Evolutionary conservation across 2,888 invertebrate species (phyloP).

Genomic region (Mechanitis mazaeus): DNA sequence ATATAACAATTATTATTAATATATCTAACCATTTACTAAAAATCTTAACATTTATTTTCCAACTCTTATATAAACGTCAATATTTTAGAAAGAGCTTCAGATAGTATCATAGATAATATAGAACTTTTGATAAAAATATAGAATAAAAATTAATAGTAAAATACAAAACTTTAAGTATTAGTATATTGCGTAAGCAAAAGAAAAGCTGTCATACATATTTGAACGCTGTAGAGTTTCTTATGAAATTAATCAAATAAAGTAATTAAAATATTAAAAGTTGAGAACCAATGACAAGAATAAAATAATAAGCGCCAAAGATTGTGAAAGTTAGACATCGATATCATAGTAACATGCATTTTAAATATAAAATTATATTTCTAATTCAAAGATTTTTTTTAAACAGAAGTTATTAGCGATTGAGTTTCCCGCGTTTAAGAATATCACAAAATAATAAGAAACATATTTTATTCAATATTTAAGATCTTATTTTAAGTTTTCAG

Average conservation of each 20-base stretch:
- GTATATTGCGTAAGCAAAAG: too few species aligned
- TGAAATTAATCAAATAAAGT: slow-evolving; percentile 2
- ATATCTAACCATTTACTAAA: slow-evolving; percentile 53
- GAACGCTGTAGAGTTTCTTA: too few species aligned
- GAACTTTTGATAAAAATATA: background rate
- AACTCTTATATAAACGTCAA: slow-evolving; percentile 57
- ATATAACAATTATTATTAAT: slow-evolving; percentile 56
- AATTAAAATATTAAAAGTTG: slow-evolving; percentile 10
- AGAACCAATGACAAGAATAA: slow-evolving; percentile 7
- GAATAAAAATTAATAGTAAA: background rate
- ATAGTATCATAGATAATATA: background rate
- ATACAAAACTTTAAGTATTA: too few species aligned
- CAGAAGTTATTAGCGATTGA: too few species aligned
- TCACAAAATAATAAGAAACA: too few species aligned
- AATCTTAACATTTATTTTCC: slow-evolving; percentile 51
- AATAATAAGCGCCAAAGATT: slow-evolving; percentile 18
- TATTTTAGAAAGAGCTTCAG: slow-evolving; percentile 23
- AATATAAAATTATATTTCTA: background rate
- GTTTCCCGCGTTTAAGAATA: too few species aligned
- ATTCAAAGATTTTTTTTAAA: too few species aligned
- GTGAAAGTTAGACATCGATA: slow-evolving; percentile 25
- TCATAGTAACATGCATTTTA: slow-evolving; percentile 15
- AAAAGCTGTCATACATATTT: too few species aligned
- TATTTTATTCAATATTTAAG: too few species aligned
- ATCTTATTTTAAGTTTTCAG: too few species aligned